Evolutionary conservation across 1,140 invertebrate species (phyloP).

Genomic region (Rhyacophila brunnea): DNA sequence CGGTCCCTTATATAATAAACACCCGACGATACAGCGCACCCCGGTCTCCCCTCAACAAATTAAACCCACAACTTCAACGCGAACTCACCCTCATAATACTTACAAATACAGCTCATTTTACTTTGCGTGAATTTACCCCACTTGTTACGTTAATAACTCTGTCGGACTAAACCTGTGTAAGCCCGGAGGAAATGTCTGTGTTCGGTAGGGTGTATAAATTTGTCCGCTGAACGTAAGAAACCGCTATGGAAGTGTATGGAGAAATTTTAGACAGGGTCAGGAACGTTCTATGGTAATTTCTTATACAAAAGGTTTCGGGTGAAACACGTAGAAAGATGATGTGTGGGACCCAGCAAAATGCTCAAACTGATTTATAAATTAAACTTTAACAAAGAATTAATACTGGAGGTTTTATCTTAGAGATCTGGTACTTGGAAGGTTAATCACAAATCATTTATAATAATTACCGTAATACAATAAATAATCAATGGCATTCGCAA

Average conservation of each 20-base stretch:
- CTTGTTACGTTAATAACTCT: background rate
- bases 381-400: constrained; percentile 9
- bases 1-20: constrained; percentile 37
- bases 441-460: too few species aligned
- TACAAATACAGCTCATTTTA: background rate
- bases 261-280: constrained; percentile 17
- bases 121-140: background rate
- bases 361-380: constrained; percentile 31
- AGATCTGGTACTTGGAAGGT: too few species aligned
- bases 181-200: constrained; percentile 31
- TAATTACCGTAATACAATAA: too few species aligned
- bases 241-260: constrained; percentile 2
- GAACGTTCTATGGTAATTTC: constrained; percentile 33
- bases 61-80: background rate
- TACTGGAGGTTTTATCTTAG: too few species aligned
- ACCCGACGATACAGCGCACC: constrained; percentile 27
- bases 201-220: constrained; percentile 20
- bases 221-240: constrained; percentile 15
- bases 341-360: constrained; percentile 27
- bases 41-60: constrained; percentile 5
- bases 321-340: constrained; percentile 32
- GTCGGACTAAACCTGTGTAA: background rate
- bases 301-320: constrained; percentile 32
- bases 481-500: too few species aligned
- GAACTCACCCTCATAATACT: background rate